phyloP scores from a whole-genome alignment of 2,888 invertebrate genomes.

The Troides aeacus region DNA sequence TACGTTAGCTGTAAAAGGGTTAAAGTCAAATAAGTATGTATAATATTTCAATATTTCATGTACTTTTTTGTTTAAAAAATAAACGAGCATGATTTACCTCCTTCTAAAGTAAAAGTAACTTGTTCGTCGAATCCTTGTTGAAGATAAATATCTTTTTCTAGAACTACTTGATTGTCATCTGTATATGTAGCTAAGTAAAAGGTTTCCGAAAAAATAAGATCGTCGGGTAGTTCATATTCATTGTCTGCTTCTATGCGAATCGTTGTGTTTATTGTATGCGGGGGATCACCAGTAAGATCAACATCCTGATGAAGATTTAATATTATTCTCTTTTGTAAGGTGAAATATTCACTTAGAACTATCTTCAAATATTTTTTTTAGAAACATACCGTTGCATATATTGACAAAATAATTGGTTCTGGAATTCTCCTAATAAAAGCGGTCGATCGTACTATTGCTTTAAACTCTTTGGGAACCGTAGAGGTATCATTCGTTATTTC shows the following conservation, averaged over 20 bases:
- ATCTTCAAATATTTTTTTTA: background rate
- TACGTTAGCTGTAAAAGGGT: slow-evolving; percentile 44
- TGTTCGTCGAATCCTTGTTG: slow-evolving; percentile 56
- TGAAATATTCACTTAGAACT: background rate
- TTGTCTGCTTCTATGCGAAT: slow-evolving; percentile 58
- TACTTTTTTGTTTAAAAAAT: background rate
- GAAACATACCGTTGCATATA: slow-evolving; percentile 65
- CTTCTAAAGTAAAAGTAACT: slow-evolving; percentile 55
- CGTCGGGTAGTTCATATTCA: slow-evolving; percentile 63
- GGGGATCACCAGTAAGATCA: slow-evolving; percentile 55
- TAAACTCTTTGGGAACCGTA: slow-evolving; percentile 57
- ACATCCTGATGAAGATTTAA: slow-evolving; percentile 51
- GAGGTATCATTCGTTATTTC: slow-evolving; percentile 54
- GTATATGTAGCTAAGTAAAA: slow-evolving; percentile 69
- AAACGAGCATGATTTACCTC: slow-evolving; percentile 47
- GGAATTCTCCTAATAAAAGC: slow-evolving; percentile 58
- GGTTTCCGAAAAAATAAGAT: slow-evolving; percentile 65
- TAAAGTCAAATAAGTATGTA: background rate
- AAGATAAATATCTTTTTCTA: slow-evolving; percentile 51
- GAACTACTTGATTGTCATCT: slow-evolving; percentile 42
- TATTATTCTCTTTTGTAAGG: background rate
- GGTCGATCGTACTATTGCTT: slow-evolving; percentile 54
- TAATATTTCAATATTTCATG: background rate
- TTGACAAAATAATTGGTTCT: slow-evolving; percentile 52
- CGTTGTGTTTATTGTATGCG: slow-evolving; percentile 46